Evolutionary conservation across 2,113 vertebrate genomes (phyloP).

Genomic region (Callaeas wilsoni): DNA sequence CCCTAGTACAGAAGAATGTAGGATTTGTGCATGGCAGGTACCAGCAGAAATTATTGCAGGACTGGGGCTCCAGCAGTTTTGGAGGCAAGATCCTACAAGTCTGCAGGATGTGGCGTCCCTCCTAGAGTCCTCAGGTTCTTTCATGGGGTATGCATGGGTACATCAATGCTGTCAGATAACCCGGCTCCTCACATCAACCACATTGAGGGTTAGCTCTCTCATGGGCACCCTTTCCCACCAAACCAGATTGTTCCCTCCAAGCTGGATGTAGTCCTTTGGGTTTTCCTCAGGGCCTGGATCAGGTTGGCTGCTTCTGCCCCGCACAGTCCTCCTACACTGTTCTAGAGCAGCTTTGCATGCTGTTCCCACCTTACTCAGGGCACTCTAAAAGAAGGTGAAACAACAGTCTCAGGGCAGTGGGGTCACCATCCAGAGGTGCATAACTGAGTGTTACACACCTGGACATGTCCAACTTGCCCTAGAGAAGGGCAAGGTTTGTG

Average conservation of each 20-base stretch:
- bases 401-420: accelerated
- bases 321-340: not conserved
- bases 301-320: not conserved
- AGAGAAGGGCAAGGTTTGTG: not conserved
- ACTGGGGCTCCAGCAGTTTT: not conserved
- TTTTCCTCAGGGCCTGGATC: not conserved
- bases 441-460: not conserved
- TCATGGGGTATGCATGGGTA: not conserved
- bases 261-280: not conserved
- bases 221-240: not conserved
- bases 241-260: not conserved
- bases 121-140: not conserved
- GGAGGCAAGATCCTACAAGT: not conserved
- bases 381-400: not conserved
- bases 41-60: not conserved
- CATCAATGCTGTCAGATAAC: not conserved
- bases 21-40: not conserved
- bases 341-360: accelerated
- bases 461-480: not conserved
- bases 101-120: not conserved
- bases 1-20: not conserved
- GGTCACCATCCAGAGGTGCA: not conserved
- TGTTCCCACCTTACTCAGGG: not conserved
- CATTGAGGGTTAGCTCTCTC: not conserved
- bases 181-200: not conserved